A percentile compares a stretch with the other conserved stretches of the same genome.
phyloP scores from a whole-genome alignment of 1,140 invertebrate species.

The Polypedilum vanderplanki region DNA sequence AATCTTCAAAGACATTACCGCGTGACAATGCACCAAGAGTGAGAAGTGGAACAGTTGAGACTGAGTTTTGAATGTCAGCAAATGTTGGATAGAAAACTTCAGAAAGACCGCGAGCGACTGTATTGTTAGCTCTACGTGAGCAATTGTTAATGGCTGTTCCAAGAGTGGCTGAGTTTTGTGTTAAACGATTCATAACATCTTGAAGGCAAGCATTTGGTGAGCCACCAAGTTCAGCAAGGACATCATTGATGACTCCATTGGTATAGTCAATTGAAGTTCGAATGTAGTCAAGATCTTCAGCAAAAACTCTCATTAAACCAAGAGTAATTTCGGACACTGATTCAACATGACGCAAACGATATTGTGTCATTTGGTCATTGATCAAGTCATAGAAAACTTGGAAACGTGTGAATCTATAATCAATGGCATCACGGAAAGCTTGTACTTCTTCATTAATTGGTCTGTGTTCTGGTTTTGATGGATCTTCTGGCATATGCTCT shows the following conservation, averaged over 20 bases:
- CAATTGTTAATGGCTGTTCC: neutral
- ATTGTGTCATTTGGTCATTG: neutral
- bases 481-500: neutral
- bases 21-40: neutral
- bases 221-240: neutral
- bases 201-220: neutral
- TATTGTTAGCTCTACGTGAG: neutral
- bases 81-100: conserved; percentile 21
- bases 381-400: neutral
- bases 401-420: neutral
- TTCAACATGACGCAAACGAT: conserved; percentile 15
- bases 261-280: neutral
- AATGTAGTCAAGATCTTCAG: neutral
- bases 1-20: neutral
- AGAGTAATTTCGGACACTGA: neutral
- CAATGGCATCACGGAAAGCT: neutral
- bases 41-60: neutral
- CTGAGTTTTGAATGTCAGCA: neutral
- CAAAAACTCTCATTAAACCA: neutral
- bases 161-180: neutral
- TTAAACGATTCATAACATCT: neutral
- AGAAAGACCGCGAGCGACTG: neutral
- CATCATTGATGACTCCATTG: neutral
- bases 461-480: too few species aligned
- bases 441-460: neutral